Percentiles rank a stretch among this genome's conserved stretches.
phyloP scores from a whole-genome alignment of 2,113 vertebrate species.

The Oryzias javanicus region DNA sequence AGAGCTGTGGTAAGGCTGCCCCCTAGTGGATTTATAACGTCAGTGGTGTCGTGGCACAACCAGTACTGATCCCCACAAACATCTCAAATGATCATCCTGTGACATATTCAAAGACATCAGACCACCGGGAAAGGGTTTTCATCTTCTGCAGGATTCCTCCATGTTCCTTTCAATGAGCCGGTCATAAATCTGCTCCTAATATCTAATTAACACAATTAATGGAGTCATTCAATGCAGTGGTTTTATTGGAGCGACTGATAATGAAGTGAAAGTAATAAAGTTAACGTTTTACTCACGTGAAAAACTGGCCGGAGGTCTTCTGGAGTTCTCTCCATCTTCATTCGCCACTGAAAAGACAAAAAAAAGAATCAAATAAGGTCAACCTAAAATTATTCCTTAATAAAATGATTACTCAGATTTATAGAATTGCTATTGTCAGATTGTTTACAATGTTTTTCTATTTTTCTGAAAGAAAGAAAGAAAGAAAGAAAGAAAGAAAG shows the following conservation, averaged over 20 bases:
- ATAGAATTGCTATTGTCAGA: too few relatives aligned
- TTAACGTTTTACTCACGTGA: conserved; percentile 79
- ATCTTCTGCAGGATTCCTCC: neutral
- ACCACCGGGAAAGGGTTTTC: neutral
- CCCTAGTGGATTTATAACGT: conserved; percentile 56
- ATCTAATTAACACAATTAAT: conserved; percentile 17
- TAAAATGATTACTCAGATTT: too few relatives aligned
- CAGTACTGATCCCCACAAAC: too few relatives aligned
- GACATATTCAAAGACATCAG: neutral
- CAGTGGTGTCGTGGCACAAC: conserved; percentile 2
- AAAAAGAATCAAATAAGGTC: neutral
- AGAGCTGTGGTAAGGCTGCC: conserved; percentile 53
- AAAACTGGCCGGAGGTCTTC: conserved; percentile 83
- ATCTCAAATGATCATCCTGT: neutral
- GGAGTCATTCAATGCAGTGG: conserved; percentile 11
- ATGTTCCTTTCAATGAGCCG: neutral
- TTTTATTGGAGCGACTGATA: conserved; percentile 3
- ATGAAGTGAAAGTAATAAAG: neutral
- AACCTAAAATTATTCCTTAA: neutral
- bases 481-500: too few relatives aligned
- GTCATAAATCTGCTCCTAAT: neutral
- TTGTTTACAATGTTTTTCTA: too few relatives aligned
- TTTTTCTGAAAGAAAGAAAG: too few relatives aligned
- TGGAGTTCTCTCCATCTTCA: conserved; percentile 85
- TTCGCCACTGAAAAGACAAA: conserved; percentile 84